These are phyloP conservation scores for Drosophila ogumai DNA, from an alignment of 1,140 invertebrate genomes.

Conservation along the genomic window DNA sequence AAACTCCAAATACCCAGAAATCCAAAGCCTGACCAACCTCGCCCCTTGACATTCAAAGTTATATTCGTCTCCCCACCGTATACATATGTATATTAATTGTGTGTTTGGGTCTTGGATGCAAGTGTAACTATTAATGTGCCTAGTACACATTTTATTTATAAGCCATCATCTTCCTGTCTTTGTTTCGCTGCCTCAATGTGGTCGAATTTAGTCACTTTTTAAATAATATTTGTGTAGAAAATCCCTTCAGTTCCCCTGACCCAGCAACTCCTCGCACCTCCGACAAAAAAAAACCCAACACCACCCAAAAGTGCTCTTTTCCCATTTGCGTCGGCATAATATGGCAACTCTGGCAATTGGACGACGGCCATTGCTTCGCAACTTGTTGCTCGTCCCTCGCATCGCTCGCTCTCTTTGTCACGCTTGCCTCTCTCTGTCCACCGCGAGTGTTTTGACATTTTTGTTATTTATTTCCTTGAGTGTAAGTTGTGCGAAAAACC, in stretches of 20 bases:
- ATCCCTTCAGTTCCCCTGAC: slow-evolving; percentile 11
- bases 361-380: slow-evolving; percentile 76
- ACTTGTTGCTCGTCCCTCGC: slow-evolving; percentile 72
- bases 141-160: slow-evolving; percentile 78
- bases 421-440: slow-evolving; percentile 36
- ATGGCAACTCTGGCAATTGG: slow-evolving; percentile 68
- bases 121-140: slow-evolving; percentile 72
- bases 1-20: slow-evolving; percentile 11
- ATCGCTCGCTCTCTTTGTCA: slow-evolving; percentile 36
- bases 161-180: slow-evolving; percentile 36
- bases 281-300: slow-evolving; percentile 21
- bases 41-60: slow-evolving; percentile 63
- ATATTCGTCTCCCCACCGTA: slow-evolving; percentile 34
- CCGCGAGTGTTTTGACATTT: slow-evolving; percentile 47
- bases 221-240: slow-evolving; percentile 60
- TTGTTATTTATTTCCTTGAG: slow-evolving; percentile 53
- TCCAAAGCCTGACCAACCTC: slow-evolving; percentile 30
- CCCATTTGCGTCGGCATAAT: slow-evolving; percentile 48
- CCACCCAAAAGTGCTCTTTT: slow-evolving; percentile 48
- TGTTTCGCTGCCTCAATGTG: slow-evolving; percentile 28
- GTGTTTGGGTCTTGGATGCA: slow-evolving; percentile 56
- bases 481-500: slow-evolving; percentile 43
- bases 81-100: slow-evolving; percentile 72
- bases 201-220: slow-evolving; percentile 32
- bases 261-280: slow-evolving; percentile 15